Conservation (phyloP, 2,113 vertebrate species). For the Sminthopsis crassicaudata region DNA sequence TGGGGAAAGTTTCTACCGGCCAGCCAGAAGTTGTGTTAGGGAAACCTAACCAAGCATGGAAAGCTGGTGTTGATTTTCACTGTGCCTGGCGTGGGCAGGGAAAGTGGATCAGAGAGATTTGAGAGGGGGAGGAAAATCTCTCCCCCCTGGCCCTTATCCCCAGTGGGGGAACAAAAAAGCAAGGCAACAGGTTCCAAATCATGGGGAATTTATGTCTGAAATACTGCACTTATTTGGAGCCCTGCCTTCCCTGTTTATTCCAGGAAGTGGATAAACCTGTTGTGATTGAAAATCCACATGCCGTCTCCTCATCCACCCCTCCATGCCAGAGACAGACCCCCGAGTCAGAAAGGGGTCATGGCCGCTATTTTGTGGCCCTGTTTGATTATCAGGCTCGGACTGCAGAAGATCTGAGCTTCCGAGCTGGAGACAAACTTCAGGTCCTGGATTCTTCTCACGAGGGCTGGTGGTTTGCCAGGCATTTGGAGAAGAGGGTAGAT, state of each 20-base stretch:
- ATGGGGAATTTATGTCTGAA: constrained; percentile 84
- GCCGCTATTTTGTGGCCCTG: constrained; percentile 87
- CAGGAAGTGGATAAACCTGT: constrained; percentile 34
- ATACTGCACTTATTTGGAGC: constrained; percentile 69
- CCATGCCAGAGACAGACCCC: background rate
- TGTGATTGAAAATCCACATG: constrained; percentile 49
- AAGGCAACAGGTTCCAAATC: constrained; percentile 21
- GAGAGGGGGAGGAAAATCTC: constrained; percentile 36
- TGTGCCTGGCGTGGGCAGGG: background rate
- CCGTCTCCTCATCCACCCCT: constrained; percentile 25
- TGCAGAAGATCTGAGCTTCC: constrained; percentile 91
- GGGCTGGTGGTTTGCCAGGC: constrained; percentile 93
- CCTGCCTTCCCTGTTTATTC: constrained; percentile 73
- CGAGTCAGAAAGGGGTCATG: background rate
- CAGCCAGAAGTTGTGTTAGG: constrained; percentile 2
- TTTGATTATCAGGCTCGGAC: constrained; percentile 93
- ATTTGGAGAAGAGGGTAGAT: constrained; percentile 80
- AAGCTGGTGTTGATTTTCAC: constrained; percentile 37
- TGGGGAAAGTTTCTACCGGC: background rate
- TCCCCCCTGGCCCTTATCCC: background rate
- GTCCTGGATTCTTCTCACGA: constrained; percentile 82
- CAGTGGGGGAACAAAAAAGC: background rate
- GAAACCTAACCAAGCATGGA: background rate
- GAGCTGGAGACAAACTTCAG: constrained; percentile 88
- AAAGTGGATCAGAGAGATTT: constrained; percentile 42